Percentiles rank a stretch among this genome's conserved stretches.
These are phyloP conservation scores for Cataglyphis rosenhaueri DNA, from an alignment of 2,888 invertebrate genomes.

Conservation along the genomic window DNA sequence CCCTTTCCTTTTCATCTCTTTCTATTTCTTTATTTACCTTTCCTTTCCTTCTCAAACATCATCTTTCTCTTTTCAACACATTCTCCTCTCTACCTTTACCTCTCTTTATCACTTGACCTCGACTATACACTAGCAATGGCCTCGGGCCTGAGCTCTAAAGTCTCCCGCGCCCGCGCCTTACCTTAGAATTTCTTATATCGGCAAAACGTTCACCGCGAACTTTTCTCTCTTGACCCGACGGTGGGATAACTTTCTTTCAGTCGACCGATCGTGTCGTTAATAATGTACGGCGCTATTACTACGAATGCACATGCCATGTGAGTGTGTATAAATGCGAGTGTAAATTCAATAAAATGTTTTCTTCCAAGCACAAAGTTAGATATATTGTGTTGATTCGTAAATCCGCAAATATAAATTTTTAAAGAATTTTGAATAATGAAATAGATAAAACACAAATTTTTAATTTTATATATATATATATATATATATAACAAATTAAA, in stretches of 20 bases:
- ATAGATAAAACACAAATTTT: not conserved
- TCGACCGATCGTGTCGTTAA: slow-evolving; percentile 29
- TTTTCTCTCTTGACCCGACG: slow-evolving; percentile 31
- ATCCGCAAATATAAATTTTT: not conserved
- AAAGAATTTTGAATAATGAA: not conserved
- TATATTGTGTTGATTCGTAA: not conserved
- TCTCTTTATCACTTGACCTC: slow-evolving; percentile 38
- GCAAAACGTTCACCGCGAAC: slow-evolving; percentile 46
- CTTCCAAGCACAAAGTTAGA: not conserved
- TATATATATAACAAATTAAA: too few relatives aligned
- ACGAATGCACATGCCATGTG: not conserved
- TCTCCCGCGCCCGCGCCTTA: slow-evolving; percentile 54
- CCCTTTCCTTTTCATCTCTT: slow-evolving; percentile 18
- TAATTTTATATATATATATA: too few relatives aligned
- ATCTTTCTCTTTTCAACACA: slow-evolving; percentile 24
- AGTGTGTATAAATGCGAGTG: not conserved
- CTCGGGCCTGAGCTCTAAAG: slow-evolving; percentile 61
- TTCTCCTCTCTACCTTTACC: slow-evolving; percentile 22
- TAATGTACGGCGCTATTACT: slow-evolving; percentile 46
- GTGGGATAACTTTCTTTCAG: slow-evolving; percentile 52
- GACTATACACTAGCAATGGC: slow-evolving; percentile 50
- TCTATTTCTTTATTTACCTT: slow-evolving; percentile 28
- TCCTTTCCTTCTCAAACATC: slow-evolving; percentile 5
- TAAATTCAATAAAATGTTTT: slow-evolving; percentile 43
- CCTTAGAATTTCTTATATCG: slow-evolving; percentile 61